Evolutionary conservation across 35 echinoderm and acorn worm species (phyloP).

Genomic region (Diadema setosum): DNA sequence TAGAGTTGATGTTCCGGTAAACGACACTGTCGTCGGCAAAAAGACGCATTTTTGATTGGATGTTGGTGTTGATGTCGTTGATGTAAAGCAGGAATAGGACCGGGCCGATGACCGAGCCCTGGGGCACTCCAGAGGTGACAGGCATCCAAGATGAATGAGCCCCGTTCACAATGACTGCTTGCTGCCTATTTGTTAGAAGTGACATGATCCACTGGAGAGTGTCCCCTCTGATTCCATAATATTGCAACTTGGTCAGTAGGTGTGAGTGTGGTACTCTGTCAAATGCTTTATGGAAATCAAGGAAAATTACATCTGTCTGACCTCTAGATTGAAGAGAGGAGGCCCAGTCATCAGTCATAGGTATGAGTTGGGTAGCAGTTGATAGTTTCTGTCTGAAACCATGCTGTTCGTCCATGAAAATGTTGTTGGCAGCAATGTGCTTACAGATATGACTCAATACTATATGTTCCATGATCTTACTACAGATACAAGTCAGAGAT

Average conservation of each 20-base stretch:
- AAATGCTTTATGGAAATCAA: slow-evolving; percentile 74
- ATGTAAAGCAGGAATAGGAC: slow-evolving; percentile 66
- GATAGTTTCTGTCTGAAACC: slow-evolving; percentile 44
- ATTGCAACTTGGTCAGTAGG: slow-evolving; percentile 18
- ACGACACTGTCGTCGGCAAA: slow-evolving; percentile 34
- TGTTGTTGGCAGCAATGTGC: slow-evolving; percentile 30
- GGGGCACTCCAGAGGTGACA: slow-evolving; percentile 53
- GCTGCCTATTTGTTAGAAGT: not conserved
- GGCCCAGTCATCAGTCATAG: slow-evolving; percentile 41
- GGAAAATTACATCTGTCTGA: slow-evolving; percentile 57
- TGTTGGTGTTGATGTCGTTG: slow-evolving; percentile 37
- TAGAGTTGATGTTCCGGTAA: not conserved
- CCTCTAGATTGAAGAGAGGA: slow-evolving; percentile 8
- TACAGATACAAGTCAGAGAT: slow-evolving; percentile 34
- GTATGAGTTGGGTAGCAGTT: slow-evolving; percentile 30
- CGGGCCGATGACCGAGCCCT: slow-evolving; percentile 34
- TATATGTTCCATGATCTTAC: slow-evolving; percentile 59
- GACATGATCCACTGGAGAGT: slow-evolving; percentile 29
- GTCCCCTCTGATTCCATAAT: slow-evolving; percentile 1
- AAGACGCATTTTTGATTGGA: not conserved
- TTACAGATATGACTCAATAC: slow-evolving; percentile 36
- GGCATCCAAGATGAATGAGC: slow-evolving; percentile 15
- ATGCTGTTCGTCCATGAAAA: slow-evolving; percentile 58
- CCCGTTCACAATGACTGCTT: slow-evolving; percentile 57
- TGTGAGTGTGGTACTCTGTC: slow-evolving; percentile 49